phyloP scores from a whole-genome alignment of 2,797 vertebrate species.

The Channallabes apus region DNA sequence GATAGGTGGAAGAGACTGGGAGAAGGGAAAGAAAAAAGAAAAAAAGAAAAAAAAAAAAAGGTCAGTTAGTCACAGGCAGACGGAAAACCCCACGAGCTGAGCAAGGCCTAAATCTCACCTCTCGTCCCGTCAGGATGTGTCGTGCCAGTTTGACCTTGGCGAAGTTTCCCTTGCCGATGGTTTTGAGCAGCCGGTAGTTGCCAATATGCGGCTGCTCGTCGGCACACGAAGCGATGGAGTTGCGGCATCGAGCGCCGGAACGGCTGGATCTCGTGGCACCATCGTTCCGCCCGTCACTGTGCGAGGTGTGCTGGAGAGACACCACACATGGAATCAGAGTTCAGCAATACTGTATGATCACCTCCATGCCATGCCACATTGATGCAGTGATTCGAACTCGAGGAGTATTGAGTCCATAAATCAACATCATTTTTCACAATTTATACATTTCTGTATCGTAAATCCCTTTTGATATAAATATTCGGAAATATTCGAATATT shows the following conservation, averaged over 20 bases:
- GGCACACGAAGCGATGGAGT: slow-evolving; percentile 83
- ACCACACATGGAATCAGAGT: neutral
- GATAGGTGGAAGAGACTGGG: neutral
- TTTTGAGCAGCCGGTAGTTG: slow-evolving; percentile 87
- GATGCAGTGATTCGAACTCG: too few relatives aligned
- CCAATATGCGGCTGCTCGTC: slow-evolving; percentile 86
- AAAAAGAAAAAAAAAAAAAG: neutral
- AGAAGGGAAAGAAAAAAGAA: neutral
- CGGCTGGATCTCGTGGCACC: slow-evolving; percentile 70
- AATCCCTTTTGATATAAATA: too few relatives aligned
- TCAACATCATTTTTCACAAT: too few relatives aligned
- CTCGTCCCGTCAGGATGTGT: slow-evolving; percentile 87
- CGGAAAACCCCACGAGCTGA: neutral
- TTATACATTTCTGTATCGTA: too few relatives aligned
- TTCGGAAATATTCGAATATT: too few relatives aligned
- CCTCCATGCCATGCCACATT: too few relatives aligned
- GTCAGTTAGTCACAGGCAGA: too few relatives aligned
- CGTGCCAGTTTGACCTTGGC: slow-evolving; percentile 88
- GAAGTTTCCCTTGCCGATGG: slow-evolving; percentile 88
- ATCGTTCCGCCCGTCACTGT: slow-evolving; percentile 75
- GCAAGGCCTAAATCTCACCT: slow-evolving; percentile 69
- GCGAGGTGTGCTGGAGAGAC: slow-evolving; percentile 67
- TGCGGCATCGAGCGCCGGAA: slow-evolving; percentile 80
- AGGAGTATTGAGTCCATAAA: too few relatives aligned
- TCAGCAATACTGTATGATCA: neutral